Conservation (phyloP, 2,113 vertebrate species). For the Menura novaehollandiae region DNA sequence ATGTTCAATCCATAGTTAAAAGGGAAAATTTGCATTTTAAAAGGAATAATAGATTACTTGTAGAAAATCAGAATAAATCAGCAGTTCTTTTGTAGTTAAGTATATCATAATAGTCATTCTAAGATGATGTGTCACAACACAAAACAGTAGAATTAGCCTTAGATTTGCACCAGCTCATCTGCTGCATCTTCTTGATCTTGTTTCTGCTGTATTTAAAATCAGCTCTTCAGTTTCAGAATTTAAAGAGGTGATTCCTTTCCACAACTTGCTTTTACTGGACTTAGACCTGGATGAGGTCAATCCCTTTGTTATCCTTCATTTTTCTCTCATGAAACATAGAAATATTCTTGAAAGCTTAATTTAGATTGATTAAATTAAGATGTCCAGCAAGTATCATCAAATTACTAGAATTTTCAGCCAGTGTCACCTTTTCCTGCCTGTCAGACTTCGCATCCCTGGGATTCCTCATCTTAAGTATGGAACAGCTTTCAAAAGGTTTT, state of each 20-base stretch:
- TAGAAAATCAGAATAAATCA: neutral
- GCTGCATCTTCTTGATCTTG: neutral
- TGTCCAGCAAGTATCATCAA: neutral
- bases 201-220: neutral
- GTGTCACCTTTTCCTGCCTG: neutral
- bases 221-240: neutral
- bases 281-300: neutral
- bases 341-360: neutral
- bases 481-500: neutral
- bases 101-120: neutral
- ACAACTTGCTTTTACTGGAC: neutral
- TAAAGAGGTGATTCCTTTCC: neutral
- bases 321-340: neutral
- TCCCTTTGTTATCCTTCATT: neutral
- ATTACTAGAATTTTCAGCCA: neutral
- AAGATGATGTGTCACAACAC: neutral
- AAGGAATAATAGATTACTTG: neutral
- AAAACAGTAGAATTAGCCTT: neutral
- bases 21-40: neutral
- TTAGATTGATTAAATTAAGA: neutral
- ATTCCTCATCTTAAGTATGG: neutral
- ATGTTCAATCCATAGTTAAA: neutral
- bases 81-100: neutral
- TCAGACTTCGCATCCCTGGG: neutral
- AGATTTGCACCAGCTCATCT: neutral